A percentile compares a stretch with the other conserved stretches of the same genome.
Evolutionary conservation across 37 sponge, comb jelly and placozoan species (phyloP).

Genomic region (Theonella swinhoei): DNA sequence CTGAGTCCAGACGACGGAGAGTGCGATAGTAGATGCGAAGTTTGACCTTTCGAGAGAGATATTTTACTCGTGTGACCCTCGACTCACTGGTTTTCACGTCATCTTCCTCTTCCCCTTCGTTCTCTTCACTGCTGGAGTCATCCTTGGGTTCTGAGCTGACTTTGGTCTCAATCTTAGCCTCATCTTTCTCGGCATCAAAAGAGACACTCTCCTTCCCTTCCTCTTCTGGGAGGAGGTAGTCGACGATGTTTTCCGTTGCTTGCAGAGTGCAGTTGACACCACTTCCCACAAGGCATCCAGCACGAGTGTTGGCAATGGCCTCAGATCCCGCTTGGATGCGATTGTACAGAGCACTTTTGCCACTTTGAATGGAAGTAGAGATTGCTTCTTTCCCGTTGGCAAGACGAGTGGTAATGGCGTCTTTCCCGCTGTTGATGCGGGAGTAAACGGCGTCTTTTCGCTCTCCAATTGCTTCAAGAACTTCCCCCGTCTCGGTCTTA

Average conservation of each 20-base stretch:
- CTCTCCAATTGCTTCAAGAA: slow-evolving; percentile 12
- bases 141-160: slow-evolving; percentile 3
- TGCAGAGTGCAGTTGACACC: slow-evolving; percentile 49
- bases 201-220: slow-evolving; percentile 37
- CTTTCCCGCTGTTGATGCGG: slow-evolving; percentile 3
- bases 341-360: slow-evolving; percentile 4
- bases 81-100: not conserved
- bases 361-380: slow-evolving; percentile 5
- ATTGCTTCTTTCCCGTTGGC: slow-evolving; percentile 10
- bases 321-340: slow-evolving; percentile 29
- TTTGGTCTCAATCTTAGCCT: not conserved
- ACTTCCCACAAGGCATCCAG: slow-evolving; percentile 48
- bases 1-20: slow-evolving; percentile 38
- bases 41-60: slow-evolving; percentile 52
- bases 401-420: slow-evolving; percentile 22
- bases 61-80: slow-evolving; percentile 23
- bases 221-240: slow-evolving; percentile 51
- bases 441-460: slow-evolving; percentile 22
- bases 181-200: not conserved
- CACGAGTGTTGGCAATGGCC: slow-evolving; percentile 53
- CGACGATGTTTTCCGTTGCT: slow-evolving; percentile 57
- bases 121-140: slow-evolving; percentile 11
- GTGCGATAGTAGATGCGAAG: slow-evolving; percentile 55
- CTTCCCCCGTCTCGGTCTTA: slow-evolving; percentile 54
- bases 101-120: not conserved